Evolutionary conservation across 2,888 invertebrate genomes (phyloP), one percentile per base, ranked within the genome.

Genomic region (Drosophila borealis): DNA sequence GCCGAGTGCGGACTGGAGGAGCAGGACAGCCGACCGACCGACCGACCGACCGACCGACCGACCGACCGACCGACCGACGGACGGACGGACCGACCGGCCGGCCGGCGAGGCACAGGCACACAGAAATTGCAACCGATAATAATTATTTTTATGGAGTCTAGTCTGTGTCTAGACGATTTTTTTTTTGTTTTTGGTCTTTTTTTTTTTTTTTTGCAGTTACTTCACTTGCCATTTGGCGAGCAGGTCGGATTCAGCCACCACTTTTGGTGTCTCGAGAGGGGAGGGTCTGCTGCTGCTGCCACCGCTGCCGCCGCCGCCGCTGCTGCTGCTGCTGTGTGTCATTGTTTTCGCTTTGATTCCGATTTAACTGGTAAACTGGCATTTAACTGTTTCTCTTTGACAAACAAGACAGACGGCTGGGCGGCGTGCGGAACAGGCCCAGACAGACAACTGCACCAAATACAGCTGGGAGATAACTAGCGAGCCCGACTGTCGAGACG

Each of bases 91-190:
- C 6, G 25, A 6, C 25, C 6, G 25, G 0, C 29, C 8, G 29
- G 8, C 37, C 37, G 53, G 49, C 50, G 36, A 33, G 46, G 63
- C 62, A 46, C 79, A 76, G 51, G 51, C 39, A 29, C 50, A 82
- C 89, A 91, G 92, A 91, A 91, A 92, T 91, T 91, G 91, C 91
- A 91, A 82, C 92, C 92, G 91, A 91, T 91, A 91, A 91, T 91
- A 91, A 91, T 91, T 91, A 91, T 91, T 92, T 91, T 91, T 91
- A 91, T 91, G 91, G 91, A 92, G 91, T 91, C 91, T 91, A 92
- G 91, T 91, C 91, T 91, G 81, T 90, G 91, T 91, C 91, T 91
- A 92, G 92, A 92, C 92, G 89, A 85, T 80, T 86, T 91, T 92
- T 91, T 91, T 90, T 82, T 29, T 29, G 29, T 29, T 29, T 29